Conservation (phyloP, 2,888 invertebrate species). For the Diadegma fenestrale region DNA sequence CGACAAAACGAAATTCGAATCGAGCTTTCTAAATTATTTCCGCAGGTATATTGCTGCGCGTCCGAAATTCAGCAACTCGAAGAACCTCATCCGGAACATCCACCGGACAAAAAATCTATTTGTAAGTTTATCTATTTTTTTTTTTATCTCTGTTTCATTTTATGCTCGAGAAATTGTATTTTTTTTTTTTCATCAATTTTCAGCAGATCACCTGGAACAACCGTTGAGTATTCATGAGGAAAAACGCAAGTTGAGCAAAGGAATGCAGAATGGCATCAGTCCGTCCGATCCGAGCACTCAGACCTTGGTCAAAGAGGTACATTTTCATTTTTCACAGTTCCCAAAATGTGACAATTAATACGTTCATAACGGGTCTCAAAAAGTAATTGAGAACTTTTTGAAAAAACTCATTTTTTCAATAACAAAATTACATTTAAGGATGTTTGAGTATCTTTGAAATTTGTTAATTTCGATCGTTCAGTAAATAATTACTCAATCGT, state of each 20-base stretch:
- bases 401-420: too few relatives aligned
- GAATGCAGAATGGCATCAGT: slow-evolving; percentile 81
- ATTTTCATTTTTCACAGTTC: background rate
- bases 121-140: slow-evolving; percentile 73
- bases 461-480: too few relatives aligned
- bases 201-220: slow-evolving; percentile 82
- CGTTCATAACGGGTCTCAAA: too few relatives aligned
- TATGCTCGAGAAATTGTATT: slow-evolving; percentile 33
- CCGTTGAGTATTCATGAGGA: slow-evolving; percentile 81
- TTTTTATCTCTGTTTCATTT: slow-evolving; percentile 15
- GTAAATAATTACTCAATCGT: too few relatives aligned
- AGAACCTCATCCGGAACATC: slow-evolving; percentile 80
- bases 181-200: slow-evolving; percentile 38
- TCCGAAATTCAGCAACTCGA: slow-evolving; percentile 82
- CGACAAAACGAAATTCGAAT: background rate
- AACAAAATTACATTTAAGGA: too few relatives aligned
- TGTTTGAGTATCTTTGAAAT: too few relatives aligned
- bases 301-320: slow-evolving; percentile 81
- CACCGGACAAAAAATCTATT: slow-evolving; percentile 81
- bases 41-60: slow-evolving; percentile 80
- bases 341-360: too few relatives aligned
- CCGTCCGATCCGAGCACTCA: slow-evolving; percentile 82
- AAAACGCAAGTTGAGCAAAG: slow-evolving; percentile 81
- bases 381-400: too few relatives aligned
- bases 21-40: background rate